Base-by-base conservation (phyloP, 2,113 vertebrate species). In the Nesoenas mayeri region DNA sequence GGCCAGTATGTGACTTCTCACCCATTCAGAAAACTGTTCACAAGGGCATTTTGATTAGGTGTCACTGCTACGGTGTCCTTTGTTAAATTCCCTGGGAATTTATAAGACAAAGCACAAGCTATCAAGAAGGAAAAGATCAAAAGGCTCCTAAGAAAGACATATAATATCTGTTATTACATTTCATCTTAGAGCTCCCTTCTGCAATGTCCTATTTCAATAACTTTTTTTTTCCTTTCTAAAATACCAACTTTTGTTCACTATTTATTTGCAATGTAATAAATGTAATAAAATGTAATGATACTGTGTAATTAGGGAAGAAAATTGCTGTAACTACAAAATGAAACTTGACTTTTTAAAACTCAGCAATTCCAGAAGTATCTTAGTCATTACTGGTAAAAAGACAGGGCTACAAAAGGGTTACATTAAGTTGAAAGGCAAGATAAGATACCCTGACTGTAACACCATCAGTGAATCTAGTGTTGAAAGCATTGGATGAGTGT, bases 51-150 rank as follows among this genome's bases (percentile, higher is more conserved):
- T 81, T 81, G 32, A 81, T 61, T 60, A 85, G 57, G 10, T 66
- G 22, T 12, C 11, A 29, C 51, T 87, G 19, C 34, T 61, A 40
- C 0, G 0, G 42, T 44, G 28, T 28, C 67, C 56, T 51, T 4
- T 58, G 36, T 54, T 79, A 66, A 77, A 72, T 85, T 88, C 19
- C 42, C 13, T 17, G 15, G 15, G 7, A 77, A 51, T 73, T 77
- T 73, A 11, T 57, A 82, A 61, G 28, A 66, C 40, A 44, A 81
- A 89, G 53, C 40, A 73, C 17, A 86, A 85, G 32, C 29, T 79
- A 69, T 69, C 20, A 79, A 69, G 28, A 89, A 79, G 19, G 22
- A 85, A 90, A 89, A 69, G 15, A 74, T 71, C 26, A 84, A 86
- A 95, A 86, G 44, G 38, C 69, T 79, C 20, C 36, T 47, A 83